Base-by-base conservation (phyloP, 2,113 vertebrate species). In the Tamias sibiricus region DNA sequence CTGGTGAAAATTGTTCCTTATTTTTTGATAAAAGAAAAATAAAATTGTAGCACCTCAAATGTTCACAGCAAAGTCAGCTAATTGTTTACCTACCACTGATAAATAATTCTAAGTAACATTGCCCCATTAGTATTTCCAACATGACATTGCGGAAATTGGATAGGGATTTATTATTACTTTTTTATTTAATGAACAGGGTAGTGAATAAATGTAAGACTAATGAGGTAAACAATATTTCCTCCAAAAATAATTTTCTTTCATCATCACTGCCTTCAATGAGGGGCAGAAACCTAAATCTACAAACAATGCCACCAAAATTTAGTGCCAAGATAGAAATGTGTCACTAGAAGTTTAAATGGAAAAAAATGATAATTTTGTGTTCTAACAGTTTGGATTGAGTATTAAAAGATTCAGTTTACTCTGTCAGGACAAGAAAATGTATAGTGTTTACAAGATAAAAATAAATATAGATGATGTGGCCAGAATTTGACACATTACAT, bases 331-430 rank as follows among this genome's bases (percentile, higher is more conserved):
- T 88, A 94, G 79, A 98, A 96, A n/a, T 4, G 16, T 87, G n/a
- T 88, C n/a, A 92, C 35, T 82, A 62, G 68, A 82, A 20, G 4
- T 42, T 91, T 71, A 91, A 79, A 88, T 69, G 88, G 74, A 83
- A 72, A 94, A 94, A 87, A 49, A 62, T 44, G 90, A 82, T 92
- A 91, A 90, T 80, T 96, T 97, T 96, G 83, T 96, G 81, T 66
- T 96, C 71, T 93, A 69, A 90, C 89, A 92, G 71, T 96, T 97
- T 94, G 89, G 95, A 94, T 24, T 92, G 90, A 97, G 96, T 92
- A 96, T 76, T 93, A 71, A 97, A 98, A 96, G 94, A 98, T 97
- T 98, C 88, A 95, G 90, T 80, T 91, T 94, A 96, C 87, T 64
- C 79, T 94, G 59, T 91, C 69, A 95, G 87, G 42, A 77, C 57